Percentiles rank a stretch among this genome's conserved stretches.
phyloP scores from a whole-genome alignment of 92 coral and sea anemone species.

The Metridium senile region DNA sequence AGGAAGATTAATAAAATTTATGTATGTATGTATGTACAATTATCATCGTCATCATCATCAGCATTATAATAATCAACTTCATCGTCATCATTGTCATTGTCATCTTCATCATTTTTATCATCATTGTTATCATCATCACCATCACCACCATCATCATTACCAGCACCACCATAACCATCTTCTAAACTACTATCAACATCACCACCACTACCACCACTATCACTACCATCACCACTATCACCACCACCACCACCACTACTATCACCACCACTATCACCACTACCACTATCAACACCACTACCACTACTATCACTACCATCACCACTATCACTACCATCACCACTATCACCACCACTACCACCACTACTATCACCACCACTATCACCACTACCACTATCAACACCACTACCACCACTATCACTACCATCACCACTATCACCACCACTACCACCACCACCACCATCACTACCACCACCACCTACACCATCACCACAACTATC shows the following conservation, averaged over 20 bases:
- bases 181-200: not conserved
- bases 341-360: not conserved
- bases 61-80: no score
- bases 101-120: no score
- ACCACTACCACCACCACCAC: not conserved
- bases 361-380: not conserved
- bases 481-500: not conserved
- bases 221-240: not conserved
- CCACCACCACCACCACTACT: not conserved
- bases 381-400: not conserved
- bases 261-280: not conserved
- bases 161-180: not conserved
- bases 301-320: not conserved
- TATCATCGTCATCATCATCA: no score
- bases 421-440: not conserved
- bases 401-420: not conserved
- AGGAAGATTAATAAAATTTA: no score
- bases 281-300: not conserved
- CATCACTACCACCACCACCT: not conserved
- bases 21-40: no score
- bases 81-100: no score
- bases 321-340: not conserved
- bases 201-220: not conserved
- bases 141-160: not conserved
- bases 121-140: not conserved